Evolutionary conservation across 2,888 invertebrate genomes (phyloP).

Genomic region (Amphipyra berbera): DNA sequence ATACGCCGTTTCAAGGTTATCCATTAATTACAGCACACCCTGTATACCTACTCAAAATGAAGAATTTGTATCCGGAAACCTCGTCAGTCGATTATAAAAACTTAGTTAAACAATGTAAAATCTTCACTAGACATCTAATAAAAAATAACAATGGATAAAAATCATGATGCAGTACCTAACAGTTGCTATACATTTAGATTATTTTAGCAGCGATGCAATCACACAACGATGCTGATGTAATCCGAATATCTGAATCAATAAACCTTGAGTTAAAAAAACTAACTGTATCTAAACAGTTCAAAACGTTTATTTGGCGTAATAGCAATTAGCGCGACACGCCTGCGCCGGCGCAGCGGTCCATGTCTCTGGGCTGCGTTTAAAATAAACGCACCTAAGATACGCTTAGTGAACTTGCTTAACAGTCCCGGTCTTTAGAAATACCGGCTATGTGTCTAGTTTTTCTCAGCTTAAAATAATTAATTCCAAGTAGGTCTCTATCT

Average conservation of each 20-base stretch:
- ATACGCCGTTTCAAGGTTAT: too few relatives aligned
- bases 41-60: neutral
- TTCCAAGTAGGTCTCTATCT: slow-evolving; percentile 17
- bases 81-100: slow-evolving; percentile 16
- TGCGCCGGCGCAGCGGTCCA: slow-evolving; percentile 63
- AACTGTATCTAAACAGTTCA: slow-evolving; percentile 69
- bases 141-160: slow-evolving; percentile 49
- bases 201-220: slow-evolving; percentile 36
- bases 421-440: slow-evolving; percentile 44
- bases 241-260: slow-evolving; percentile 40
- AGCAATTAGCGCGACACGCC: slow-evolving; percentile 66
- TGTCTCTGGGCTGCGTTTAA: slow-evolving; percentile 51
- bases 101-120: slow-evolving; percentile 22
- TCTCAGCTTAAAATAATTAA: slow-evolving; percentile 44
- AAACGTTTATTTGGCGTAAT: slow-evolving; percentile 60
- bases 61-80: slow-evolving; percentile 17
- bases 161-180: slow-evolving; percentile 22
- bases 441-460: slow-evolving; percentile 35
- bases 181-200: slow-evolving; percentile 24
- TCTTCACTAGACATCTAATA: slow-evolving; percentile 40
- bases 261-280: slow-evolving; percentile 62
- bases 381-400: slow-evolving; percentile 50
- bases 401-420: slow-evolving; percentile 52
- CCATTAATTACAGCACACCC: too few relatives aligned
- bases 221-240: slow-evolving; percentile 49